A percentile compares a stretch with the other conserved stretches of the same genome.
phyloP scores from a whole-genome alignment of 2,888 invertebrate genomes.

The Aquatica leii region DNA sequence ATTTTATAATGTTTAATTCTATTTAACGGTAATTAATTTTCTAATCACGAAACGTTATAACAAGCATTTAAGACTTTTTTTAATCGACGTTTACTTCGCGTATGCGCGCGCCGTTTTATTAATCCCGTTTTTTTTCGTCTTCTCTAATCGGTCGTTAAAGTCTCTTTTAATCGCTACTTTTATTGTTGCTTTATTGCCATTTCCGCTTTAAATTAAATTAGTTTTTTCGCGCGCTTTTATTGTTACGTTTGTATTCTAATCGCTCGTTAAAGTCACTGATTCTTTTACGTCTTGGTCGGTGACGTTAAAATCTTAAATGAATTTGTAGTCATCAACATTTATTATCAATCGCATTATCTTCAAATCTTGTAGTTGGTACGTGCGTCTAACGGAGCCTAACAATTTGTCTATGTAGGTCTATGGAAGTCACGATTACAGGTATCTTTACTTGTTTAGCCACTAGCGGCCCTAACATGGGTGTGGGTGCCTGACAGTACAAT shows the following conservation, averaged over 20 bases:
- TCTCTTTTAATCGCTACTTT: too few relatives aligned
- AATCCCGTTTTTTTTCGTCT: too few relatives aligned
- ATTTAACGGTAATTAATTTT: conserved; percentile 10
- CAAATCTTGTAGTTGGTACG: conserved; percentile 48
- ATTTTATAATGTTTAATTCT: conserved; percentile 20
- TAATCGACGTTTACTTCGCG: background rate
- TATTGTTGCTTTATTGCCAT: too few relatives aligned
- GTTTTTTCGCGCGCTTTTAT: background rate
- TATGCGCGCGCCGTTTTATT: too few relatives aligned
- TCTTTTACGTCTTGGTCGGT: too few relatives aligned
- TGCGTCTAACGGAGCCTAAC: conserved; percentile 51
- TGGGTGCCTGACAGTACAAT: conserved; percentile 56
- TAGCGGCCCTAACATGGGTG: conserved; percentile 48
- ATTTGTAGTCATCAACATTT: conserved; percentile 13
- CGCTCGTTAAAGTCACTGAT: too few relatives aligned
- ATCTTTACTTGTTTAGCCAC: conserved; percentile 45
- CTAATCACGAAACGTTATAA: conserved; percentile 6
- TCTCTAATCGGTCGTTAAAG: too few relatives aligned
- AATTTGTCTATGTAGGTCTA: conserved; percentile 55
- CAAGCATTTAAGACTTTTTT: conserved; percentile 6
- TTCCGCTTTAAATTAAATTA: too few relatives aligned
- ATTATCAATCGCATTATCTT: conserved; percentile 46
- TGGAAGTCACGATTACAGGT: conserved; percentile 51
- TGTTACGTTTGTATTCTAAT: too few relatives aligned
- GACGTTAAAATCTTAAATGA: too few relatives aligned